Percentiles rank a stretch among this genome's conserved stretches.
Evolutionary conservation across 2,797 vertebrate species (phyloP).

Genomic region (Coregonus suidteri): DNA sequence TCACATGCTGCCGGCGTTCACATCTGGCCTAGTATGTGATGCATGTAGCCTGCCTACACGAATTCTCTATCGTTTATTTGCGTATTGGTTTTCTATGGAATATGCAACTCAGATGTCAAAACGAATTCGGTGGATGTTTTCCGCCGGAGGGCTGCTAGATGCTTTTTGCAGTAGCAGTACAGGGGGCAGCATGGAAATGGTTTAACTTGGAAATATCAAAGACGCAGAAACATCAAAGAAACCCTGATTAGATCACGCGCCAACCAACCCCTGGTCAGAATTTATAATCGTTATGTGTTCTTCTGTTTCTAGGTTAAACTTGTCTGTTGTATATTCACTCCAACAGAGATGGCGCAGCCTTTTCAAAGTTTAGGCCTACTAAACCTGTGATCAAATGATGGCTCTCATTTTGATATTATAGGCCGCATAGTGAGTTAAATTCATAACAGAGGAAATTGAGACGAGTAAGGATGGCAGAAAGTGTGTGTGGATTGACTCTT

Average conservation of each 20-base stretch:
- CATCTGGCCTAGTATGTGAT: neutral
- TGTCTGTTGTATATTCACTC: constrained; percentile 45
- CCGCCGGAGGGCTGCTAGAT: constrained; percentile 30
- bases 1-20: neutral
- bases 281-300: constrained; percentile 47
- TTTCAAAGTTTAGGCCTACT: constrained; percentile 17
- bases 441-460: constrained; percentile 31
- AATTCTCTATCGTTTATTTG: neutral
- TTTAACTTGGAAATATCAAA: constrained; percentile 64
- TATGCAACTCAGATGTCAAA: constrained; percentile 52
- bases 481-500: constrained; percentile 54
- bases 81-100: constrained; percentile 37
- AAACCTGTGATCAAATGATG: neutral
- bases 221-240: constrained; percentile 64
- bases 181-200: constrained; percentile 43
- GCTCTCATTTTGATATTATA: neutral
- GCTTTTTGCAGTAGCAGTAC: constrained; percentile 14
- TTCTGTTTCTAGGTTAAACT: neutral
- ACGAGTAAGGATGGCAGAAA: constrained; percentile 32
- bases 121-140: constrained; percentile 45
- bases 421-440: neutral
- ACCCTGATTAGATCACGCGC: constrained; percentile 56
- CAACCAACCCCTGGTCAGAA: constrained; percentile 53
- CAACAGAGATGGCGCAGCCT: constrained; percentile 36
- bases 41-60: neutral